Evolutionary conservation across 2,797 vertebrate genomes (phyloP).

Genomic region (Gila robusta): DNA sequence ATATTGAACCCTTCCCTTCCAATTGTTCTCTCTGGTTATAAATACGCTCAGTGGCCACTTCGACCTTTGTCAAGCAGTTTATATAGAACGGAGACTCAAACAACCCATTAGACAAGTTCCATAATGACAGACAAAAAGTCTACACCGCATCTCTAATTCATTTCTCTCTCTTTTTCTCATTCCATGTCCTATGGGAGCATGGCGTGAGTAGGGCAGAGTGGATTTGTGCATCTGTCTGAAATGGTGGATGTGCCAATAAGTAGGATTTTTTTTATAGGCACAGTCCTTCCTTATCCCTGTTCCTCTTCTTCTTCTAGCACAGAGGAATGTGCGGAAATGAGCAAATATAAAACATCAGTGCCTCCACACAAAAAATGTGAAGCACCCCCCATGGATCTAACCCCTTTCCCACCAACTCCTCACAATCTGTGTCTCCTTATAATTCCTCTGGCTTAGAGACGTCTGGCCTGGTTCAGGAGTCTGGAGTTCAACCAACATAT

Average conservation of each 20-base stretch:
- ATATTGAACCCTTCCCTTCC: conserved; percentile 43
- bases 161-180: not conserved
- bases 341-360: conserved; percentile 84
- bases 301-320: conserved; percentile 70
- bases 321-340: conserved; percentile 81
- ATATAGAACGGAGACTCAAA: conserved; percentile 21
- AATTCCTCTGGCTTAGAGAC: conserved; percentile 69
- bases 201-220: conserved; percentile 35
- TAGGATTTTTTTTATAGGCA: conserved; percentile 48
- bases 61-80: conserved; percentile 57
- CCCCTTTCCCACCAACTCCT: conserved; percentile 68
- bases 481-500: conserved; percentile 67
- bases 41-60: conserved; percentile 65
- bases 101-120: conserved; percentile 45
- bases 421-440: conserved; percentile 66
- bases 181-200: conserved; percentile 8
- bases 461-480: conserved; percentile 65
- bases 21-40: conserved; percentile 72
- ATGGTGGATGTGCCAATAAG: conserved; percentile 69
- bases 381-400: conserved; percentile 72
- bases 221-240: conserved; percentile 57
- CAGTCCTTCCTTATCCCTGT: conserved; percentile 44
- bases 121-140: conserved; percentile 35
- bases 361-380: conserved; percentile 66
- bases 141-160: conserved; percentile 21